A percentile compares a stretch with the other conserved stretches of the same genome.
phyloP scores from a whole-genome alignment of 2,113 vertebrate genomes.

The Henicopernis longicauda region DNA sequence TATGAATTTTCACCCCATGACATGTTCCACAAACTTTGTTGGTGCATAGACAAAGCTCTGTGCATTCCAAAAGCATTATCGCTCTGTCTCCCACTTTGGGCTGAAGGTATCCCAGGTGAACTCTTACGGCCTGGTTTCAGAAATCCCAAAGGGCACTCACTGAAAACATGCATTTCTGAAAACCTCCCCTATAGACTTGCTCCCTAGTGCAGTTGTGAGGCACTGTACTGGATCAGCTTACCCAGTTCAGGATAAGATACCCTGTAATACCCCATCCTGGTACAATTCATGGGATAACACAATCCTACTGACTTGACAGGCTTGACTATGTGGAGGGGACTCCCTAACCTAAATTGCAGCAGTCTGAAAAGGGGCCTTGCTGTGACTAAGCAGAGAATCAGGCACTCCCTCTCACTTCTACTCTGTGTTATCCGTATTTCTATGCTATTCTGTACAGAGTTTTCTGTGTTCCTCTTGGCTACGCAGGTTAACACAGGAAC shows the following conservation, averaged over 20 bases:
- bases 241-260: not conserved
- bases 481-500: not conserved
- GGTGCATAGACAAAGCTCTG: not conserved
- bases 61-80: not conserved
- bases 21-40: not conserved
- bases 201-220: not conserved
- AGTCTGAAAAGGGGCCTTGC: not conserved
- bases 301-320: not conserved
- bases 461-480: not conserved
- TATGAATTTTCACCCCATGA: not conserved
- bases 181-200: not conserved
- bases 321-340: too few relatives aligned
- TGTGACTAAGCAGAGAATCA: not conserved
- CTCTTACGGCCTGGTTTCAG: not conserved
- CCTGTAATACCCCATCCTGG: not conserved
- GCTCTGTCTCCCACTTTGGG: not conserved
- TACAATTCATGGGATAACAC: not conserved
- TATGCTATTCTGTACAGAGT: not conserved
- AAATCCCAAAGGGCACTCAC: not conserved
- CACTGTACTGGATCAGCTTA: not conserved
- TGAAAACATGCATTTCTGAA: not conserved
- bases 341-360: not conserved
- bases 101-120: not conserved
- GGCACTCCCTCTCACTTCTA: not conserved
- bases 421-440: fast-evolving